Conservation (phyloP, 2,888 invertebrate species). For the Laspeyria flexula region DNA sequence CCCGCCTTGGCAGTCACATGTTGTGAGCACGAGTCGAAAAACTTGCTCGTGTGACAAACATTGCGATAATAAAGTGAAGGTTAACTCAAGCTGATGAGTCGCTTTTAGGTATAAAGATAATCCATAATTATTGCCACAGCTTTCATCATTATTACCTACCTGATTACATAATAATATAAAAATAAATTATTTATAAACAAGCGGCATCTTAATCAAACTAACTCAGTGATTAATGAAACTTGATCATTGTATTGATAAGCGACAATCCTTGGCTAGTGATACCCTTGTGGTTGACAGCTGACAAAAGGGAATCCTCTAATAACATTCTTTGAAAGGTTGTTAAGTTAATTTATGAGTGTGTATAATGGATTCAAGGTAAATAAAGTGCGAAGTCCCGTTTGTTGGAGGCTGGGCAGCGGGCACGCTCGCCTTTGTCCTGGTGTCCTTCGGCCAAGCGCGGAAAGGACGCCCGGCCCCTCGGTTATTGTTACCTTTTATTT, state of each 20-base stretch:
- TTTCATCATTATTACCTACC: no score
- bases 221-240: no score
- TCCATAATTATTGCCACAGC: no score
- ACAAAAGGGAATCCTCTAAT: constrained; percentile 60
- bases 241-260: background rate
- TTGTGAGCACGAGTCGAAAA: background rate
- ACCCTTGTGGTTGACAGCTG: background rate
- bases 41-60: background rate
- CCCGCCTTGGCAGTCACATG: background rate
- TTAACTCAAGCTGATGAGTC: no score
- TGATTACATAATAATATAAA: no score
- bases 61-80: background rate
- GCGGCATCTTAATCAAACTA: no score
- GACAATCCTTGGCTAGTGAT: background rate
- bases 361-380: constrained; percentile 52
- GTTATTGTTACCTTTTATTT: constrained; percentile 48
- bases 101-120: no score
- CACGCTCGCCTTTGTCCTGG: constrained; percentile 67
- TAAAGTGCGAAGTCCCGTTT: constrained; percentile 62
- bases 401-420: constrained; percentile 53
- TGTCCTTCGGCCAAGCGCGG: constrained; percentile 65
- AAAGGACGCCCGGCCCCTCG: constrained; percentile 65
- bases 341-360: constrained; percentile 66
- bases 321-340: constrained; percentile 60
- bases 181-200: no score